Percentiles rank a stretch among this genome's conserved stretches.
phyloP scores from a whole-genome alignment of 2,113 vertebrate genomes.

The Galemys pyrenaicus region DNA sequence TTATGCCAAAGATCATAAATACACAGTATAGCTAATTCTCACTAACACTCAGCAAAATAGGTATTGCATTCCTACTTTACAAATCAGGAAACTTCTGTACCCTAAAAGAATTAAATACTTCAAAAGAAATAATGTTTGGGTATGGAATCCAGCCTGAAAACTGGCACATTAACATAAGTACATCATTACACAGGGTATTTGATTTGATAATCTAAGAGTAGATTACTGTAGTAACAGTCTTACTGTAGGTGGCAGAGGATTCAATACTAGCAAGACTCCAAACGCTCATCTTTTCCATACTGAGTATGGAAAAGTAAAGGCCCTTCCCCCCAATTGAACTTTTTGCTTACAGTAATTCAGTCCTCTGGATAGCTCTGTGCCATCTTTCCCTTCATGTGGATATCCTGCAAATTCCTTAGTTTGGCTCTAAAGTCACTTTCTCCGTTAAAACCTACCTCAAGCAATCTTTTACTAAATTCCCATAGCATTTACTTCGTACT shows the following conservation, averaged over 20 bases:
- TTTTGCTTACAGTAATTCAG: background rate
- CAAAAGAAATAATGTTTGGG: too few species aligned
- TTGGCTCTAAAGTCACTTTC: background rate
- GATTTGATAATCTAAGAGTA: too few species aligned
- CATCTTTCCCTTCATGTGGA: background rate
- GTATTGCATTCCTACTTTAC: background rate
- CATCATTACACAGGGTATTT: background rate
- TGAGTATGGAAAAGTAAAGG: background rate
- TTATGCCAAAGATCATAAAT: background rate
- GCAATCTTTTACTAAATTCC: background rate
- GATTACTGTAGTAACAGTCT: too few species aligned
- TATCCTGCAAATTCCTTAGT: background rate
- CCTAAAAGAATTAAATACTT: background rate
- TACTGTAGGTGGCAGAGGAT: background rate
- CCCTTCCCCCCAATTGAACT: background rate
- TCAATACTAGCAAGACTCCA: background rate
- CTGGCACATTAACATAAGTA: too few species aligned
- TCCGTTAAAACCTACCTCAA: background rate
- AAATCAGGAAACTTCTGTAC: conserved; percentile 17
- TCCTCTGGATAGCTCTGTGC: background rate
- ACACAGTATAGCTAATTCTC: background rate
- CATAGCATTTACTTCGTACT: background rate
- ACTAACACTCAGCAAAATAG: background rate
- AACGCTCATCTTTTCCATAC: background rate
- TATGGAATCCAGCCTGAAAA: too few species aligned